phyloP scores from a whole-genome alignment of 1,140 invertebrate species.

The Drosophila subobscura region DNA sequence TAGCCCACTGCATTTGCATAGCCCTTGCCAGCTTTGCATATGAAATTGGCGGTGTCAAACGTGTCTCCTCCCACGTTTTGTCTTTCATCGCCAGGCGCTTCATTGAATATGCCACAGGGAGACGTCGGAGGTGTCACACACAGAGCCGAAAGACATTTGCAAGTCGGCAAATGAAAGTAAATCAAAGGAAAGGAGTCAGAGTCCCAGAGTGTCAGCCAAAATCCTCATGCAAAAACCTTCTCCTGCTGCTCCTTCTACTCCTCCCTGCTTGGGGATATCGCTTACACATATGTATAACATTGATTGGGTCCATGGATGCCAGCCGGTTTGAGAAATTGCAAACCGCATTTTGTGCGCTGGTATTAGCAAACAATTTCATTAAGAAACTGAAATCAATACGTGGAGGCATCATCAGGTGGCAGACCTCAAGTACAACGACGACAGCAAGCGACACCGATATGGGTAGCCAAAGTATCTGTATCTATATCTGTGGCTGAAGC shows the following conservation, averaged over 20 bases:
- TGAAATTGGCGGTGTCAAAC: constrained; percentile 48
- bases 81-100: constrained; percentile 52
- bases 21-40: constrained; percentile 65
- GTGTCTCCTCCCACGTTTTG: constrained; percentile 7
- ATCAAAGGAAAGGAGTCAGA: neutral
- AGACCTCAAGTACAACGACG: constrained; percentile 38
- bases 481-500: constrained; percentile 21
- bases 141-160: constrained; percentile 19
- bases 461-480: constrained; percentile 48
- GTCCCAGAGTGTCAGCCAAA: neutral
- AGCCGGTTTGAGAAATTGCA: constrained; percentile 63
- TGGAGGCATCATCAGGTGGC: constrained; percentile 25
- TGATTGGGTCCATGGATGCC: constrained; percentile 59
- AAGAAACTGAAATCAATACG: constrained; percentile 79
- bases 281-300: constrained; percentile 55
- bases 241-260: neutral
- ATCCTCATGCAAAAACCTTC: neutral
- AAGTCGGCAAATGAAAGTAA: constrained; percentile 56
- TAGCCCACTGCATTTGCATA: constrained; percentile 55
- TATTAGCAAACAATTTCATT: constrained; percentile 83
- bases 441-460: constrained; percentile 41
- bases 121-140: constrained; percentile 61
- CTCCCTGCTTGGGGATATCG: constrained; percentile 37
- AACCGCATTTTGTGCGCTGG: constrained; percentile 82
- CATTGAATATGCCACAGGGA: constrained; percentile 43